Evolutionary conservation across 2,113 vertebrate genomes (phyloP), one percentile per base, ranked within the genome.

Genomic region (Pardalotus punctatus): DNA sequence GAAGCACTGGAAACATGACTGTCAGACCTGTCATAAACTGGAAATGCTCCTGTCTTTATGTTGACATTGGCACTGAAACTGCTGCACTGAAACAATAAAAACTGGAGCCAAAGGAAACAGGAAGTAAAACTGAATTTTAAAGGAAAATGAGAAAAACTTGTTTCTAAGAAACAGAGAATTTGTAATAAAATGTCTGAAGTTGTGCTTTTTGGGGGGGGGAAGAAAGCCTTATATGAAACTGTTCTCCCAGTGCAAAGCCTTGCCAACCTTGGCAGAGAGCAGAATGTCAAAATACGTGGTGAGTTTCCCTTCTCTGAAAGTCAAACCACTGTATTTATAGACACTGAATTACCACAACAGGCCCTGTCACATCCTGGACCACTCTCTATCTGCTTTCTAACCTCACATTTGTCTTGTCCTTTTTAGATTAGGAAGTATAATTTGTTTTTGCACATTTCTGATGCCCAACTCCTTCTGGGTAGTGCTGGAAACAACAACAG

Each of bases 31-130:
- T 51, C 86, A 69, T 79, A 94, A 96, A 76, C 84, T 74, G 92
- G 90, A 97, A 98, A 91, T 60, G 58, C 65, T 96, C 36, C 43
- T 83, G 50, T 96, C 82, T 83, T 93, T 67, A 6, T 93, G 58
- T 93, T 96, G 90, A 91, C 40, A 74, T 96, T 96, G 94, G 73
- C 66, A 64, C 48, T 90, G 85, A 81, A 88, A 85, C 77, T 65
- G 35, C 72, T 86, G 29, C 33, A 42, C 51, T 79, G 76, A 94
- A 92, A 93, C 81, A 94, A 91, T 77, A 89, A 88, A 96, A 91
- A 36, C 25, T 69, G 17, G 28, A 70, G 72, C 72, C 85, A 83
- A 83, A 94, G 76, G 94, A 93, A 86, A 81, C 54, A 88, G 83
- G 89, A 93, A 95, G 81, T 84, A 94, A 93, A 91, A 17, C 12